phyloP scores from a whole-genome alignment of 2,888 invertebrate species.

The Cryptosula pallasiana region DNA sequence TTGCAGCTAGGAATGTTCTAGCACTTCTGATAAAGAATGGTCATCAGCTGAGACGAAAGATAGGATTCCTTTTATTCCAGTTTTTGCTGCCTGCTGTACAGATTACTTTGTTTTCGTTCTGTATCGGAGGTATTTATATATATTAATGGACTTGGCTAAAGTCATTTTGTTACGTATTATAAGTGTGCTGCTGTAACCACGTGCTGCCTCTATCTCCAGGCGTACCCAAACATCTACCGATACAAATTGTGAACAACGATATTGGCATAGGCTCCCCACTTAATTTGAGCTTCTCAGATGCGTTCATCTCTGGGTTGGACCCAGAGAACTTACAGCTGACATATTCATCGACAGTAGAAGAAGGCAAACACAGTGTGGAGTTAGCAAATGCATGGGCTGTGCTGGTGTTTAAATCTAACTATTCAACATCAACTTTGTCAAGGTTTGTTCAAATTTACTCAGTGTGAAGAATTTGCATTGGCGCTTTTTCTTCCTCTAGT shows the following conservation, averaged over 20 bases:
- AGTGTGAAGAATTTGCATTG: background rate
- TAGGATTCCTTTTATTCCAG: constrained; percentile 76
- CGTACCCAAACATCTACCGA: constrained; percentile 61
- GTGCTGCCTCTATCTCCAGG: background rate
- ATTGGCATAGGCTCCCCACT: constrained; percentile 42
- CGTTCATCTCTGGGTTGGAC: background rate
- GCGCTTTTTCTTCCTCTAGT: background rate
- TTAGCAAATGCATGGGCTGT: constrained; percentile 82
- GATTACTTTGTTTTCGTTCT: constrained; percentile 85
- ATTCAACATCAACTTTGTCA: constrained; percentile 76
- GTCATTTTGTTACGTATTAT: background rate
- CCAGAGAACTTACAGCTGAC: constrained; percentile 17
- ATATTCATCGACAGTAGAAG: constrained; percentile 52
- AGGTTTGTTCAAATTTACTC: constrained; percentile 51
- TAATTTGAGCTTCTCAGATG: background rate
- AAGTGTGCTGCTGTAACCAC: constrained; percentile 6
- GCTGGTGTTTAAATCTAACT: constrained; percentile 80
- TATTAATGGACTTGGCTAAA: background rate
- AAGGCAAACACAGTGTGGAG: constrained; percentile 69
- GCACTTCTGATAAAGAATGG: constrained; percentile 46
- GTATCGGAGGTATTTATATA: constrained; percentile 56
- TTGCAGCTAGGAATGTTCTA: constrained; percentile 33
- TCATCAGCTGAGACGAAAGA: constrained; percentile 41
- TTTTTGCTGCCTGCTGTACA: constrained; percentile 90
- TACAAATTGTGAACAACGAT: constrained; percentile 80